Percentiles rank a stretch among this genome's conserved stretches.
These are phyloP conservation scores for Zosterops pallidus DNA, from an alignment of 2,113 vertebrate genomes.

Conservation along the genomic window DNA sequence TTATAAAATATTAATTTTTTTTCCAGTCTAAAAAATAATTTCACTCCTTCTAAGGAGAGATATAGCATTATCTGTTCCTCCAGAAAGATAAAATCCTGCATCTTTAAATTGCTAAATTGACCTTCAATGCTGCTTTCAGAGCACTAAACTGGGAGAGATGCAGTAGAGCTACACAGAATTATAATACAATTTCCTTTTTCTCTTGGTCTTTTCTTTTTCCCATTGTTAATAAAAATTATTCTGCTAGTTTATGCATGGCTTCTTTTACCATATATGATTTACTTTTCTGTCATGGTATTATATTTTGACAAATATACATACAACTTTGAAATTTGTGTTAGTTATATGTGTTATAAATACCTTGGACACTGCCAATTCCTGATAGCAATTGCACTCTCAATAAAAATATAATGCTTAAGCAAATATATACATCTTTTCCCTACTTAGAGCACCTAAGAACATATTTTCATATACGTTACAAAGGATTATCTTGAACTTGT, in stretches of 20 bases:
- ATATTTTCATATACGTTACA: background rate
- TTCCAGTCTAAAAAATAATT: background rate
- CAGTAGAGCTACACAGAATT: background rate
- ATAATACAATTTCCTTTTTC: background rate
- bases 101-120: background rate
- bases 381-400: rapidly evolving
- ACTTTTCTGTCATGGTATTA: background rate
- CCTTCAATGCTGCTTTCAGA: background rate
- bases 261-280: background rate
- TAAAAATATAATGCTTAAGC: background rate
- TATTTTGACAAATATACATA: background rate
- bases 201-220: background rate
- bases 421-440: background rate
- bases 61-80: background rate
- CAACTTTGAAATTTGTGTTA: background rate
- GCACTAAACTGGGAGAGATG: background rate
- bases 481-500: background rate
- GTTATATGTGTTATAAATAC: background rate
- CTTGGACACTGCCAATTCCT: background rate
- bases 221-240: background rate
- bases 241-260: background rate
- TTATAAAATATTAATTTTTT: background rate
- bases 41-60: background rate
- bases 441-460: background rate
- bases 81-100: background rate